Conservation (phyloP, 1,140 invertebrate genomes). For the Piezodorus guildinii region DNA sequence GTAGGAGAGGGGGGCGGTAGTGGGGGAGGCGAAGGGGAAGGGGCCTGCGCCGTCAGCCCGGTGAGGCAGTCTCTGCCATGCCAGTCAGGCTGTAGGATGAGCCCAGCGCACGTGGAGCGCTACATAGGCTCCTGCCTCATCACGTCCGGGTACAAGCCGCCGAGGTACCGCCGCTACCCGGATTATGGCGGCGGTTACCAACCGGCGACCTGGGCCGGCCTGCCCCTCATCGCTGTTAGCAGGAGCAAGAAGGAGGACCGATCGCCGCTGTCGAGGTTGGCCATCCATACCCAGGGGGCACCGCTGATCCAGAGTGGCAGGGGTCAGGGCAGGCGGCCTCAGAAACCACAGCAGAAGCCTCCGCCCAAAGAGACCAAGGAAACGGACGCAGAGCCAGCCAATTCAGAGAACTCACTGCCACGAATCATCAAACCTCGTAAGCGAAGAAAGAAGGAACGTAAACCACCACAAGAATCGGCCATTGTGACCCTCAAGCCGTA, state of each 20-base stretch:
- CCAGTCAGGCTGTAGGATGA: not conserved
- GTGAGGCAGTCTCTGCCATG: conserved; percentile 7
- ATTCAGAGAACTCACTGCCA: conserved; percentile 65
- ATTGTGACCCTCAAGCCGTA: conserved; percentile 35
- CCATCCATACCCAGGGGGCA: conserved; percentile 63
- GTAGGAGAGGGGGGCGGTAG: not conserved
- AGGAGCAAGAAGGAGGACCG: conserved; percentile 14
- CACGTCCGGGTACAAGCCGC: conserved; percentile 8
- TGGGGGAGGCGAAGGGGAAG: not conserved
- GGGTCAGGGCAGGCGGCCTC: conserved; percentile 21
- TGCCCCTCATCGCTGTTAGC: conserved; percentile 3
- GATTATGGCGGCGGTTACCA: conserved; percentile 2
- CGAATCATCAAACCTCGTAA: conserved; percentile 80
- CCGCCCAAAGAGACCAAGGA: conserved; percentile 37
- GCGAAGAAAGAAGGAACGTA: conserved; percentile 76
- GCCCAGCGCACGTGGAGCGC: conserved; percentile 11
- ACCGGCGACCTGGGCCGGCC: conserved; percentile 1
- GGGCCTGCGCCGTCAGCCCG: not conserved
- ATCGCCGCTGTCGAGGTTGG: conserved; percentile 46
- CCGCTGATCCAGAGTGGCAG: conserved; percentile 44
- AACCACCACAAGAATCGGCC: conserved; percentile 37
- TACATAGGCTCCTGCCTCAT: conserved; percentile 11
- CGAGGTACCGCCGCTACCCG: conserved; percentile 4
- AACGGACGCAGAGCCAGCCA: conserved; percentile 48
- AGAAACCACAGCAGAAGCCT: conserved; percentile 16